Evolutionary conservation across 2,888 invertebrate species (phyloP).

Genomic region (Pantelozetes paolii): DNA sequence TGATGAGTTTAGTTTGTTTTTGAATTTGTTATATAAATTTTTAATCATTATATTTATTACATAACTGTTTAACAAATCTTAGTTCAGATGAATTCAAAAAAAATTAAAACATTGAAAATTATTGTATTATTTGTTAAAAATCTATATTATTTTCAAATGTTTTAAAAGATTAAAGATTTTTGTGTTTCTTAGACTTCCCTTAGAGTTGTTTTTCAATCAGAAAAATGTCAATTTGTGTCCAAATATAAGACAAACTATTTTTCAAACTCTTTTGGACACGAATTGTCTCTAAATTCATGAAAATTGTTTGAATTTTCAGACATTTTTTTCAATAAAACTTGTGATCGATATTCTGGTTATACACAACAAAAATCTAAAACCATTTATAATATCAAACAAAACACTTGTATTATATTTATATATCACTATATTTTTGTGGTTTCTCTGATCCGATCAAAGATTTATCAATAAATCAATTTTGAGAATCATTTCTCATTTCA

Average conservation of each 20-base stretch:
- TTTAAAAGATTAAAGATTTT: not conserved
- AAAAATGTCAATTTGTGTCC: not conserved
- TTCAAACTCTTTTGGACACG: not conserved
- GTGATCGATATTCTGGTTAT: not conserved
- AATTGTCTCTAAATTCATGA: not conserved
- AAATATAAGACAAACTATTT: no score
- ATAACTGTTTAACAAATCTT: not conserved
- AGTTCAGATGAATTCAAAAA: not conserved
- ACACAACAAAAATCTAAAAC: not conserved
- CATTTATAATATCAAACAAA: not conserved
- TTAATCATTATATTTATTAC: no score
- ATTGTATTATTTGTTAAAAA: no score
- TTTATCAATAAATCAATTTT: not conserved
- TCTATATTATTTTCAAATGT: no score
- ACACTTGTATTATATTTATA: not conserved
- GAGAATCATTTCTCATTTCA: not conserved
- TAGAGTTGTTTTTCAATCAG: not conserved
- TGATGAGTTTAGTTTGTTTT: no score
- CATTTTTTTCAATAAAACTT: not conserved
- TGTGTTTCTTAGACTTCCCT: no score
- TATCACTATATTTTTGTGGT: not conserved
- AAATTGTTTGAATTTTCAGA: not conserved
- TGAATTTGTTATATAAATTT: no score
- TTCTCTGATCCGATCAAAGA: not conserved
- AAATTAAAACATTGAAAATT: no score